A percentile compares a stretch with the other conserved stretches of the same genome.
Evolutionary conservation across 2,113 vertebrate species (phyloP).

Genomic region (Picathartes gymnocephalus): DNA sequence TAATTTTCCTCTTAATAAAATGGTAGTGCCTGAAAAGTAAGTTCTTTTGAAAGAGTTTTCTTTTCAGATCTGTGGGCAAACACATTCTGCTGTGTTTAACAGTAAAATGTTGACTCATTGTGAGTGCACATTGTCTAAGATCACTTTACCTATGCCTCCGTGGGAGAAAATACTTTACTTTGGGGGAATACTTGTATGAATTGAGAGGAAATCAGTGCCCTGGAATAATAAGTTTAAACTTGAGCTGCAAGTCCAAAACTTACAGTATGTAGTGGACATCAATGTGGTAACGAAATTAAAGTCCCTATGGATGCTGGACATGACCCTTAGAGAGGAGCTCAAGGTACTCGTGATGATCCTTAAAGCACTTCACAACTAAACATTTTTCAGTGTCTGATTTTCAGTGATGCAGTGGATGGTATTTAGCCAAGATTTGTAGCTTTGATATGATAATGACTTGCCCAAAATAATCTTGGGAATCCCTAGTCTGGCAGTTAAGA

Average conservation of each 20-base stretch:
- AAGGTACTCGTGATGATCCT: background rate
- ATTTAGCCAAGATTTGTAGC: conserved; percentile 1
- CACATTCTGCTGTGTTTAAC: conserved; percentile 24
- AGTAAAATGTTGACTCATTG: conserved; percentile 27
- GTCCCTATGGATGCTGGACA: background rate
- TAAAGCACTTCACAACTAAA: background rate
- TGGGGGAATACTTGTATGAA: background rate
- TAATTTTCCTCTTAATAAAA: conserved; percentile 68
- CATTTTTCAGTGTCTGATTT: background rate
- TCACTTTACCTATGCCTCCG: background rate
- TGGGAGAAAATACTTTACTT: background rate
- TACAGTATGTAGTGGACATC: background rate
- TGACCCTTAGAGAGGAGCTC: background rate
- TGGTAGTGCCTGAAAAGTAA: conserved; percentile 68
- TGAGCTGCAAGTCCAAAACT: background rate
- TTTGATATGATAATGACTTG: background rate
- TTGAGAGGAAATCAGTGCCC: background rate
- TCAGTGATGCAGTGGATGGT: background rate
- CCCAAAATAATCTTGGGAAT: background rate
- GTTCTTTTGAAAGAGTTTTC: conserved; percentile 65
- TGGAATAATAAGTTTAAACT: background rate
- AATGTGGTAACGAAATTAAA: background rate
- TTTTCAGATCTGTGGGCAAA: conserved; percentile 58
- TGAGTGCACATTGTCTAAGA: background rate
- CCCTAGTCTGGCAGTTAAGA: background rate